Conservation (phyloP, 1,140 invertebrate genomes). For the Araneus ventricosus region DNA sequence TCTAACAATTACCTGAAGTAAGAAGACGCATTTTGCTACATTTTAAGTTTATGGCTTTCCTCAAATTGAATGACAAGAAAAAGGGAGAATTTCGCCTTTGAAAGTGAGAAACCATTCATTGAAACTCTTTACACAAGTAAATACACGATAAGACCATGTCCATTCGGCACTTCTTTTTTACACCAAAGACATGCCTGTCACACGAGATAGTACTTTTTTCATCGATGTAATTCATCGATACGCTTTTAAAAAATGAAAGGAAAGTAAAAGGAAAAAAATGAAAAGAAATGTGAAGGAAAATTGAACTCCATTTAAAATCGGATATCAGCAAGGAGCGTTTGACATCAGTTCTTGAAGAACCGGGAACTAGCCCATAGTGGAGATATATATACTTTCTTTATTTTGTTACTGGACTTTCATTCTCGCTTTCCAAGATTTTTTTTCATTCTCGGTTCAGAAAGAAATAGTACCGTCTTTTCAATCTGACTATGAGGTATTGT, state of each 20-base stretch:
- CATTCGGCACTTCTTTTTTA: not conserved
- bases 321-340: slow-evolving; percentile 62
- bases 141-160: slow-evolving; percentile 53
- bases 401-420: slow-evolving; percentile 48
- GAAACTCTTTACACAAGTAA: slow-evolving; percentile 51
- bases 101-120: slow-evolving; percentile 13
- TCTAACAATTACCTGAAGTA: too few relatives aligned
- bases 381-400: not conserved
- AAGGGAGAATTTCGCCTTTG: not conserved
- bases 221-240: slow-evolving; percentile 61
- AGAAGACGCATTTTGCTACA: too few relatives aligned
- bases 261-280: slow-evolving; percentile 38
- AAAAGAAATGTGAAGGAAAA: slow-evolving; percentile 42
- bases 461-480: slow-evolving; percentile 66
- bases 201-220: slow-evolving; percentile 43
- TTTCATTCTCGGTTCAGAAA: slow-evolving; percentile 22
- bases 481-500: slow-evolving; percentile 73
- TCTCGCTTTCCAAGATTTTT: slow-evolving; percentile 14
- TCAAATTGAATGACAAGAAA: not conserved
- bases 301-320: slow-evolving; percentile 71
- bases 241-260: slow-evolving; percentile 49
- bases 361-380: slow-evolving; percentile 32
- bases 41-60: too few relatives aligned
- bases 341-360: slow-evolving; percentile 53
- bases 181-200: slow-evolving; percentile 11